Base-by-base conservation (phyloP, 2,888 invertebrate genomes). In the Stenoptilia bipunctidactyla region DNA sequence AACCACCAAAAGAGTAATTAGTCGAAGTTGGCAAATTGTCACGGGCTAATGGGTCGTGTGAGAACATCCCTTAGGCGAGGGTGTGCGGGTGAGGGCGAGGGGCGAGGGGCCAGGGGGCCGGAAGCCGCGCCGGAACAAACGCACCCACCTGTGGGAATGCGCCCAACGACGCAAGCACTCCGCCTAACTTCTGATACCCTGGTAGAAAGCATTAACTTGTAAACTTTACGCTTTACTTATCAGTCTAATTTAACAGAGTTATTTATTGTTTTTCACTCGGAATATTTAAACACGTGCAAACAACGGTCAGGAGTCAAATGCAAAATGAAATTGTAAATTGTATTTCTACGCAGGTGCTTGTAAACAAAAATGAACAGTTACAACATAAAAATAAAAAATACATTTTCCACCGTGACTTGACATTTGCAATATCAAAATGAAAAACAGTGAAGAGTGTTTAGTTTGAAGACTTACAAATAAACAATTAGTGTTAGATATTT, bases 361-460 rank as follows among this genome's bases (percentile, higher is more conserved):
- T 50, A 49, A 52, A 59, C 55, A 64, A 61, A 59, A 59, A 64
- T 74, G 65, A 64, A 61, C 62, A 61, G 56, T 63, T 54, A 51
- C 51, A 48, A 45, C n/a, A n/a, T n/a, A 43, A 52, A 52, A 56
- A 20, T 3, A 20, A 20, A 50, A 57, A 50, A 66, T 57, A 66
- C 61, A 62, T 53, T 61, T 66, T 67, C 53, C 42, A 69, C 53
- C 49, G 69, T 74, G 61, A 76, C 73, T 69, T 79, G 65, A 79
- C 59, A 61, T 59, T 55, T 49, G 49, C 38, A 47, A 50, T 47
- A 45, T 42, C 77, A 83, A 80, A 77, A 83, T 83, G 83, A 83
- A 83, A 73, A 83, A 83, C 66, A 77, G 83, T 57, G 83, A 83
- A 55, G 83, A 83, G 74, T 83, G 83, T 77, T 75, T 83, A 79